phyloP scores from a whole-genome alignment of 2,888 invertebrate species.

The Melikaiella ostensackeni region DNA sequence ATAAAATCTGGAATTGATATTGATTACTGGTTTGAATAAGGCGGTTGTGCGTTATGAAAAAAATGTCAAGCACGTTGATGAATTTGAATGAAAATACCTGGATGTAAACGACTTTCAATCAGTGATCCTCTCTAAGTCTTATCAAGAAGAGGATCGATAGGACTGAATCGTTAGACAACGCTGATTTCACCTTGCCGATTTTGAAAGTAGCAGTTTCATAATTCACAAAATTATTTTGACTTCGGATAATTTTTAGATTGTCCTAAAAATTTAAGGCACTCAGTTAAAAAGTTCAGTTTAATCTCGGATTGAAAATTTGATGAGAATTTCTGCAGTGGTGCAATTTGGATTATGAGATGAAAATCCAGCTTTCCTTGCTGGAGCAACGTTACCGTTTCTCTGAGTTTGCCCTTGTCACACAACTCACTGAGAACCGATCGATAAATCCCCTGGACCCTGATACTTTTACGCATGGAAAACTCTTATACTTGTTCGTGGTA shows the following conservation, averaged over 20 bases:
- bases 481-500: conserved; percentile 46
- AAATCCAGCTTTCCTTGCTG: conserved; percentile 51
- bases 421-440: conserved; percentile 47
- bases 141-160: neutral
- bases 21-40: neutral
- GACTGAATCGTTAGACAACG: no score
- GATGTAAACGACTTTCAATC: neutral
- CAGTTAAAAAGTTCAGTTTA: neutral
- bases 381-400: conserved; percentile 54
- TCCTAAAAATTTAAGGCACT: neutral
- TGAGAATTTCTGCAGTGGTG: neutral
- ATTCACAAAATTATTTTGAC: neutral
- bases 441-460: conserved; percentile 53
- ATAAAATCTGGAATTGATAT: neutral
- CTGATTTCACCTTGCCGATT: no score
- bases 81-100: neutral
- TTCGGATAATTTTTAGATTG: neutral
- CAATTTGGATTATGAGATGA: conserved; percentile 32
- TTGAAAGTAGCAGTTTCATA: no score
- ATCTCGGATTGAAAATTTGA: neutral
- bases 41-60: neutral
- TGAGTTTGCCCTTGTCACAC: conserved; percentile 54
- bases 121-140: neutral
- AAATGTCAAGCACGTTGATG: neutral
- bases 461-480: conserved; percentile 55